Evolutionary conservation across 2,888 invertebrate genomes (phyloP).

Genomic region (Coremacera marginata): DNA sequence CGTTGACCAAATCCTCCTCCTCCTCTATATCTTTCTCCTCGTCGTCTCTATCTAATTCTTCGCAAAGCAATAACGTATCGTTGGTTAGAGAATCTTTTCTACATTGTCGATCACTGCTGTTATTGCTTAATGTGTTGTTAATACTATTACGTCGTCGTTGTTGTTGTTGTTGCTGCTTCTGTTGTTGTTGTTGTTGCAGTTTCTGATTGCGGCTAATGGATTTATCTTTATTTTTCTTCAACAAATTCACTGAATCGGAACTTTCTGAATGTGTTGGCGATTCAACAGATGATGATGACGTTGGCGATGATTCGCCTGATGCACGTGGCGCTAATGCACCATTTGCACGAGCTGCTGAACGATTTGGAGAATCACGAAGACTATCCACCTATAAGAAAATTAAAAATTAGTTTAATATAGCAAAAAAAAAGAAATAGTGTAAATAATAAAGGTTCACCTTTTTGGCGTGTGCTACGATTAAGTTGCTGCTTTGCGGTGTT

Average conservation of each 20-base stretch:
- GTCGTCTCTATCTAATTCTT: slow-evolving; percentile 65
- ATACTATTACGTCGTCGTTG: slow-evolving; percentile 57
- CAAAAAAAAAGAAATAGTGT: background rate
- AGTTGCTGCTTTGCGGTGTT: slow-evolving; percentile 77
- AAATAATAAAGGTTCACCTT: slow-evolving; percentile 57
- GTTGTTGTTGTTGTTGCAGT: slow-evolving; percentile 51
- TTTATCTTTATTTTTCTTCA: slow-evolving; percentile 49
- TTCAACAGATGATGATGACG: slow-evolving; percentile 68
- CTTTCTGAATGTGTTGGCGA: slow-evolving; percentile 64
- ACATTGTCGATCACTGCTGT: slow-evolving; percentile 53
- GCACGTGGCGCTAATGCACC: slow-evolving; percentile 69
- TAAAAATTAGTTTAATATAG: background rate
- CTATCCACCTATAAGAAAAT: slow-evolving; percentile 63
- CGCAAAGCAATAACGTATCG: slow-evolving; percentile 63
- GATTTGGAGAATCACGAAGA: slow-evolving; percentile 67
- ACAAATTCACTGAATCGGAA: slow-evolving; percentile 64
- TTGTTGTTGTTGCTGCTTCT: slow-evolving; percentile 59
- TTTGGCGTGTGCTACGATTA: slow-evolving; percentile 72
- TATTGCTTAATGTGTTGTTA: slow-evolving; percentile 56
- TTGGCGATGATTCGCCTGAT: slow-evolving; percentile 69
- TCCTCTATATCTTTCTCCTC: slow-evolving; percentile 52
- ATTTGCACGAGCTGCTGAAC: slow-evolving; percentile 60
- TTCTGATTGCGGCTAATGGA: slow-evolving; percentile 32
- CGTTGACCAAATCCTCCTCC: slow-evolving; percentile 45
- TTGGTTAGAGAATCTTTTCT: slow-evolving; percentile 66